These are phyloP conservation scores for Hemiscyllium ocellatum DNA, from an alignment of 2,113 vertebrate species.

Conservation along the genomic window DNA sequence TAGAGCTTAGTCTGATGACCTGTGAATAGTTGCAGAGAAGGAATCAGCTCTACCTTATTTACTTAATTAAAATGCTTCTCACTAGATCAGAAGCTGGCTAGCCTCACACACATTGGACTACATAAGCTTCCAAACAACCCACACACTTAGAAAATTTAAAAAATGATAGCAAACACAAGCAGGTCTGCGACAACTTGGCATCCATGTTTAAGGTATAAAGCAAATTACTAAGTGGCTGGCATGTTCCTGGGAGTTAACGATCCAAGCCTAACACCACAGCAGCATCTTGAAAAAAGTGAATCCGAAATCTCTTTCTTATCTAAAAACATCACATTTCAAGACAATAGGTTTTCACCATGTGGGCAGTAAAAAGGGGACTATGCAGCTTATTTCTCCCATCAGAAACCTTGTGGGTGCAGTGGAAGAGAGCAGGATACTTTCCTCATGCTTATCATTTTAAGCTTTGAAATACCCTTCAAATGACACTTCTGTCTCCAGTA, in stretches of 20 bases:
- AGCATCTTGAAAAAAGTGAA: not conserved
- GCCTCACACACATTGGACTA: too few species aligned
- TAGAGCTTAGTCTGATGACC: too few species aligned
- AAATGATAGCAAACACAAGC: too few species aligned
- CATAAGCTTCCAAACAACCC: too few species aligned
- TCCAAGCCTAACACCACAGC: not conserved
- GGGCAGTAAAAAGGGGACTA: not conserved
- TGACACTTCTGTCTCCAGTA: not conserved
- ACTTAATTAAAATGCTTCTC: too few species aligned
- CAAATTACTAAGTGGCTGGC: not conserved
- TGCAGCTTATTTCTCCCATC: not conserved
- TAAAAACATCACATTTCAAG: not conserved
- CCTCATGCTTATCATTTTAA: not conserved
- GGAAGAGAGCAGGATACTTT: not conserved
- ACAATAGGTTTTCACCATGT: not conserved
- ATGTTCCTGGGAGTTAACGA: not conserved
- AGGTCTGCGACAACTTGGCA: not conserved
- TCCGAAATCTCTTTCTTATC: not conserved
- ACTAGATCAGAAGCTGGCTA: too few species aligned
- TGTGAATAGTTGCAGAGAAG: too few species aligned
- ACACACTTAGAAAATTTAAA: too few species aligned
- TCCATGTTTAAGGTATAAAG: not conserved
- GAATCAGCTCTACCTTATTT: too few species aligned
- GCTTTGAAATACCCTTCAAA: conserved; percentile 2
- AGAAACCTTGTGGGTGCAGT: not conserved